Base-by-base conservation (phyloP, 2,113 vertebrate species). In the Cettia cetti region DNA sequence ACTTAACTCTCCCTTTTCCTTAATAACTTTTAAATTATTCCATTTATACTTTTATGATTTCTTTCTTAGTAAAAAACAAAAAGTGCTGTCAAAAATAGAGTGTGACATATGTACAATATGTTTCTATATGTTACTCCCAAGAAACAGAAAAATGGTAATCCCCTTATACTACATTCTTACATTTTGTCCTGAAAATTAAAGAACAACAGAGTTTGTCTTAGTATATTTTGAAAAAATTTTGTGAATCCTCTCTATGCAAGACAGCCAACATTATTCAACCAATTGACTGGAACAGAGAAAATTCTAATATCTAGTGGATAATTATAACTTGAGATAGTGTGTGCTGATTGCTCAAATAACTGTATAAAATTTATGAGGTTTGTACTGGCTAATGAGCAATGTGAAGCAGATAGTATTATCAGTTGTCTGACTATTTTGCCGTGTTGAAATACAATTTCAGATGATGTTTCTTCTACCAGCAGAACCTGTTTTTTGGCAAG, bases 161-260 rank as follows among this genome's bases (percentile, higher is more conserved):
- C 13, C 30, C 75, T 80, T 61, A 24, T n/a, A n/a, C 7, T 53
- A 8, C 4, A 1, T 63, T 82, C 22, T 79, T 90, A 44, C 1
- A 15, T 83, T 92, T 87, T 91, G 16, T 80, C 42, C 31, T 82
- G 28, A 28, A 68, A 86, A 56, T 77, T 83, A 81, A 90, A 72
- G 30, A 68, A 44, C 4, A 68, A 44, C 4, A n/a, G 28, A 35
- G 9, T 77, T 88, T 75, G 4, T 74, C 23, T 40, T 33, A 54
- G 23, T 44, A 24, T 44, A 30, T 86, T 76, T 54, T 22, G 14
- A 30, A 69, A 5, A 61, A 21, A 65, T 59, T 52, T 69, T 84
- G 37, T 31, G 39, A 93, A 59, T 63, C 24, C 8, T 70, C 21
- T 21, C 39, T 47, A 1, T 60, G 24, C n/a, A 72, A 90, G 28